Percentiles rank a stretch among this genome's conserved stretches.
Evolutionary conservation across 2,797 vertebrate genomes (phyloP).

Genomic region (Phalanger gymnotis): DNA sequence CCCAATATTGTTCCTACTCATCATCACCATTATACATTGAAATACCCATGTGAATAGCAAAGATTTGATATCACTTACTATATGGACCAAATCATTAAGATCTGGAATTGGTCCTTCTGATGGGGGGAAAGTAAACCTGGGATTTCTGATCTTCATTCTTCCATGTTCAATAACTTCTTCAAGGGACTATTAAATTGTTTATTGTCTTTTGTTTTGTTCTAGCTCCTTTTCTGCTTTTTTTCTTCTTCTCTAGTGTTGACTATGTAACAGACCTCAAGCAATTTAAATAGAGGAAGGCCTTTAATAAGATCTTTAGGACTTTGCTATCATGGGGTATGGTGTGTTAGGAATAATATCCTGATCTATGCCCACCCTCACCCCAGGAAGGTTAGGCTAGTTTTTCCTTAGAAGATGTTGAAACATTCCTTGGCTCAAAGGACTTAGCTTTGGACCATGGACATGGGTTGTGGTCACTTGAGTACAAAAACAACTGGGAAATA

Average conservation of each 20-base stretch:
- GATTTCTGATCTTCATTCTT: neutral
- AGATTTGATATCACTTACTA: neutral
- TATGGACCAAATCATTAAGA: neutral
- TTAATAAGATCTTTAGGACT: neutral
- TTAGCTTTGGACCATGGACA: neutral
- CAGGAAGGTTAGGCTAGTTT: neutral
- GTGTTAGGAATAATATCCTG: neutral
- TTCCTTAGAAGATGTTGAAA: neutral
- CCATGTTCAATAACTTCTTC: neutral
- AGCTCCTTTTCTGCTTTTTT: neutral
- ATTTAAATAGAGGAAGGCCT: neutral
- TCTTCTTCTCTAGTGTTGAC: neutral
- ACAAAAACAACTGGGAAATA: neutral
- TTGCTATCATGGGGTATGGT: neutral
- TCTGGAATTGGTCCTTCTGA: neutral
- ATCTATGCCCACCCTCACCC: neutral
- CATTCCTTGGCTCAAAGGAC: neutral
- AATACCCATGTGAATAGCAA: neutral
- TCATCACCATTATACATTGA: neutral
- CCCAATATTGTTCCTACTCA: neutral
- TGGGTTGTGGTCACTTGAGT: neutral
- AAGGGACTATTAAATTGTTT: neutral
- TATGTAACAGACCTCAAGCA: neutral
- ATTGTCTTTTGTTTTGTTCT: neutral
- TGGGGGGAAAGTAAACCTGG: neutral